Evolutionary conservation across 2,113 vertebrate species (phyloP).

Genomic region (Perognathus longimembris): DNA sequence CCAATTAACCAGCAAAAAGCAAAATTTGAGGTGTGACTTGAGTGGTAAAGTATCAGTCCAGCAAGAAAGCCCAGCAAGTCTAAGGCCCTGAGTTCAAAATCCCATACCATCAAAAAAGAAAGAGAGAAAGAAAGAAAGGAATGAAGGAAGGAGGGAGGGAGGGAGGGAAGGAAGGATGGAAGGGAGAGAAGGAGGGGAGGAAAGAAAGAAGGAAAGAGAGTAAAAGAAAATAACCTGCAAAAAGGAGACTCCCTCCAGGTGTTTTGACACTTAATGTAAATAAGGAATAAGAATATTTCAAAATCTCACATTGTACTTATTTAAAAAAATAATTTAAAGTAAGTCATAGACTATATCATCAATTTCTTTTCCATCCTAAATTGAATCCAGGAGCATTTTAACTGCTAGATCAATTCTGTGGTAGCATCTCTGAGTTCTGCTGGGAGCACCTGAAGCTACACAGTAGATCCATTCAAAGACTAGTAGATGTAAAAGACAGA

Average conservation of each 20-base stretch:
- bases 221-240: background rate
- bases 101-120: no score
- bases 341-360: background rate
- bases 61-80: no score
- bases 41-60: no score
- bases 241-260: background rate
- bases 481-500: background rate
- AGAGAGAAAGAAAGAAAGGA: no score
- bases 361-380: background rate
- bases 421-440: background rate
- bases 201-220: no score
- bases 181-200: no score
- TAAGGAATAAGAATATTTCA: background rate
- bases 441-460: background rate
- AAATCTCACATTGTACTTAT: background rate
- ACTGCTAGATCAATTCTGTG: background rate
- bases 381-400: background rate
- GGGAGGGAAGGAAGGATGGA: no score
- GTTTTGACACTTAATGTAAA: background rate
- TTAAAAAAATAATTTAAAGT: background rate
- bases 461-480: background rate
- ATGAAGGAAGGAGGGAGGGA: no score
- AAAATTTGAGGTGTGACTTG: no score
- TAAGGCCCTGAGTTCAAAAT: no score
- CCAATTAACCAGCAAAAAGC: no score